phyloP scores from a whole-genome alignment of 2,888 invertebrate species.

The Acanthosepion pharaonis region DNA sequence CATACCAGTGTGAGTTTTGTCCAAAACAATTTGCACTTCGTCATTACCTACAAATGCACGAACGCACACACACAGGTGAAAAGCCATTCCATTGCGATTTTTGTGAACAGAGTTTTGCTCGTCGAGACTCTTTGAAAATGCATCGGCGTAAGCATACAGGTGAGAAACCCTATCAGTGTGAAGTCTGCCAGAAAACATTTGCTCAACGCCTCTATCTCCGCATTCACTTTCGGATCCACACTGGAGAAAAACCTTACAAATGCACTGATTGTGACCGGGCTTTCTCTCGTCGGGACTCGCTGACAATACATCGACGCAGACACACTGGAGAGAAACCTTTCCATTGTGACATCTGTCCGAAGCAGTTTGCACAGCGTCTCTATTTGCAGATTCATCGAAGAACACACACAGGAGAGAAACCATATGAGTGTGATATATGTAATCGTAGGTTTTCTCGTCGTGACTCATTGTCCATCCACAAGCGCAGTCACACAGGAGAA shows the following conservation, averaged over 20 bases:
- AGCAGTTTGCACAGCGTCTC: conserved; percentile 40
- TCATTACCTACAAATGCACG: conserved; percentile 14
- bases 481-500: conserved; percentile 10
- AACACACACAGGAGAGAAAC: conserved; percentile 39
- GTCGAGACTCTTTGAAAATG: not conserved
- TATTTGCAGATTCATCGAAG: conserved; percentile 42
- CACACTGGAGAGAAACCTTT: conserved; percentile 38
- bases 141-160: conserved; percentile 36
- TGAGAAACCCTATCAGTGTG: conserved; percentile 35
- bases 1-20: conserved; percentile 7
- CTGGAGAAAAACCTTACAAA: conserved; percentile 42
- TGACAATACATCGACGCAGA: conserved; percentile 40
- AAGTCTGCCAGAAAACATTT: conserved; percentile 24
- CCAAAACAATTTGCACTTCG: conserved; percentile 33
- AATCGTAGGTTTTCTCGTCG: conserved; percentile 24
- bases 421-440: not conserved
- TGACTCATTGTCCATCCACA: not conserved
- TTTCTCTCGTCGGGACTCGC: not conserved
- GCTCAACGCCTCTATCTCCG: conserved; percentile 15
- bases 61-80: not conserved
- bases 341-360: conserved; percentile 44
- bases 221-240: conserved; percentile 35
- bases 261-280: not conserved
- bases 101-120: not conserved
- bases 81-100: conserved; percentile 37